These are phyloP conservation scores for Elmis aenea DNA, from an alignment of 2,888 invertebrate genomes.

Conservation along the genomic window DNA sequence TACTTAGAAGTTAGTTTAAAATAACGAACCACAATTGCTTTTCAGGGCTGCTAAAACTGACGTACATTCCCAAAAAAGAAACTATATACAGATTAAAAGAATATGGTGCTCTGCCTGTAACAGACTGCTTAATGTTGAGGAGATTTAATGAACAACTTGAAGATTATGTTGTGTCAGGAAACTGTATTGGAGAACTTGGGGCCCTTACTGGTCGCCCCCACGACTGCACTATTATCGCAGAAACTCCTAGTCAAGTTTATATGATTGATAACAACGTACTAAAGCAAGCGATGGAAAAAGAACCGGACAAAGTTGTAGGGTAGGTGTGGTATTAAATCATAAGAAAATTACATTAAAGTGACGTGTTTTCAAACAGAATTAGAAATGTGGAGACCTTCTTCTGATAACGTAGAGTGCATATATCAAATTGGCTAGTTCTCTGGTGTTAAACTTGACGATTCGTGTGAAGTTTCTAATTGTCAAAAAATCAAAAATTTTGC, in stretches of 20 bases:
- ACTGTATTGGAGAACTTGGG: conserved; percentile 57
- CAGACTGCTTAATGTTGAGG: conserved; percentile 51
- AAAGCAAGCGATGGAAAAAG: conserved; percentile 46
- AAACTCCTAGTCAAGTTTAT: conserved; percentile 54
- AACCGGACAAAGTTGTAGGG: conserved; percentile 10
- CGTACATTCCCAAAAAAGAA: conserved; percentile 37
- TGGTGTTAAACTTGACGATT: no score
- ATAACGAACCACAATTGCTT: no score
- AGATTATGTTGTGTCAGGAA: conserved; percentile 58
- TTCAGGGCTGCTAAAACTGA: conserved; percentile 19
- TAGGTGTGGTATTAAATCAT: conserved; percentile 1
- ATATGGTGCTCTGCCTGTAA: conserved; percentile 52
- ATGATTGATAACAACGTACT: conserved; percentile 45
- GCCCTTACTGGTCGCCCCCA: conserved; percentile 54
- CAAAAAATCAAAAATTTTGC: no score
- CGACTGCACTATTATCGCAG: conserved; percentile 55
- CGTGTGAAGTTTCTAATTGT: no score
- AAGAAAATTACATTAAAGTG: no score
- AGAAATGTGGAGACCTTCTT: no score
- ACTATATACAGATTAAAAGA: conserved; percentile 48
- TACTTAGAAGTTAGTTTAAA: no score
- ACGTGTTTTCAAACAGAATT: no score
- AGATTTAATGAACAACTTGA: conserved; percentile 48
- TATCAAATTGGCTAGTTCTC: no score
- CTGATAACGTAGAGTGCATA: background rate